Evolutionary conservation across 64 coral and sea anemone species (phyloP), one percentile per base, ranked within the genome.

Genomic region (Stylophora pistillata): DNA sequence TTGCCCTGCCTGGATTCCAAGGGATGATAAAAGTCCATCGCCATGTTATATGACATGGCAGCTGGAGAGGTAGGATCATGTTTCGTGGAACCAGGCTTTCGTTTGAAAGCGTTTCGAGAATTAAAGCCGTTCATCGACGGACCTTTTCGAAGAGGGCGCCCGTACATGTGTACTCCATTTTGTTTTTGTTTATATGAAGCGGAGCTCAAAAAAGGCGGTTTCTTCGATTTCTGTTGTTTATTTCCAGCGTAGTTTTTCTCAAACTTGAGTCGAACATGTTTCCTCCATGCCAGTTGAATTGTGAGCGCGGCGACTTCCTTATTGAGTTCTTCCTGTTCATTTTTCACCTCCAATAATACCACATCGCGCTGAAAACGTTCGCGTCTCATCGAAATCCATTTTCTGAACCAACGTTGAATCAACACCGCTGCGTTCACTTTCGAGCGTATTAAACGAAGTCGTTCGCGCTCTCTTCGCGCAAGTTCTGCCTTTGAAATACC

Each of bases 241-340:
- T 10, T 84, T 23, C 20, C 23, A 13, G 37, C 29, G 21, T 41
- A 69, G 16, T 52, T 76, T 11, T 41, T 41, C 11, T 84, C 62
- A 84, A 55, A 54, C 80, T 84, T 10, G 16, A 70, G 17, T 84
- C 81, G n/a, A 5, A 63, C 10, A 57, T 85, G 61, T 66, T 86
- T 85, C 77, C 89, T 91, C 89, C 89, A 91, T 0, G 61, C 79
- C 13, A 91, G 57, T 41, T 91, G 89, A 27, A 91, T 86, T 17
- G 82, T 86, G 13, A 91, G 82, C 0, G 89, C 80, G 25, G 89
- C 81, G 1, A 91, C 30, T 56, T 91, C 79, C 65, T 86, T 30
- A 37, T 23, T 28, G 4, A 91, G 81, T 26, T 85, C 81, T n/a
- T 86, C 71, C 55, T 91, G 81, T 73, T 86, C 89, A 65, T 85